Base-by-base conservation (phyloP, 1,140 invertebrate species). In the Atopsyche davidsoni region DNA sequence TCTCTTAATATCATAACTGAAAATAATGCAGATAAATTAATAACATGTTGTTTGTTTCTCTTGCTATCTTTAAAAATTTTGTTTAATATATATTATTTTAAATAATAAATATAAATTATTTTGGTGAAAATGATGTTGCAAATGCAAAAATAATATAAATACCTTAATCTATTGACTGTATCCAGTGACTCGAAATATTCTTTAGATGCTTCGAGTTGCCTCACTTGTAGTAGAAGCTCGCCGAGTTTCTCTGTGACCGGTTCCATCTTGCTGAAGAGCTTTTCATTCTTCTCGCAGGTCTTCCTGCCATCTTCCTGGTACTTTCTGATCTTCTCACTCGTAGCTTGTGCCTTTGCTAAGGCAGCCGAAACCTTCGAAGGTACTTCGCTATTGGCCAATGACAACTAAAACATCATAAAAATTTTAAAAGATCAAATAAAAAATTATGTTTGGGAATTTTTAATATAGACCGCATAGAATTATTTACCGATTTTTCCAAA, bases 141-240 rank as follows among this genome's bases (percentile, higher is more conserved):
- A n/a, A n/a, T n/a, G n/a, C n/a, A n/a, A n/a, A n/a, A n/a, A 11
- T 4, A n/a, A 46, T 4, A 46, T 10, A 46, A 22, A 17, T 48
- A 73, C 72, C 69, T 66, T 18, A 73, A 25, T 19, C 68, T 65
- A 40, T 74, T 66, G 56, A 74, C 59, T 61, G 64, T 65, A 41
- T 66, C 64, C 64, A 68, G 69, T 19, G 68, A 67, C 51, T 68
- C 69, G 28, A 73, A 61, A 62, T 74, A 74, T 21, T 52, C 46
- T 16, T 70, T 57, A 3, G 67, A 62, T 42, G 64, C 63, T 59
- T 73, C 66, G 19, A 74, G 54, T 50, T 67, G 66, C 44, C 59
- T 60, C 14, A 74, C 66, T 35, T 63, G 63, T 42, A 58, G 49
- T 52, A 72, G 70, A 38, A 65, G 61, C 51, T 65, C 65, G 18